Percentiles rank a stretch among this genome's conserved stretches.
Evolutionary conservation across 1,140 invertebrate species (phyloP).

Genomic region (Drosophila hydei): DNA sequence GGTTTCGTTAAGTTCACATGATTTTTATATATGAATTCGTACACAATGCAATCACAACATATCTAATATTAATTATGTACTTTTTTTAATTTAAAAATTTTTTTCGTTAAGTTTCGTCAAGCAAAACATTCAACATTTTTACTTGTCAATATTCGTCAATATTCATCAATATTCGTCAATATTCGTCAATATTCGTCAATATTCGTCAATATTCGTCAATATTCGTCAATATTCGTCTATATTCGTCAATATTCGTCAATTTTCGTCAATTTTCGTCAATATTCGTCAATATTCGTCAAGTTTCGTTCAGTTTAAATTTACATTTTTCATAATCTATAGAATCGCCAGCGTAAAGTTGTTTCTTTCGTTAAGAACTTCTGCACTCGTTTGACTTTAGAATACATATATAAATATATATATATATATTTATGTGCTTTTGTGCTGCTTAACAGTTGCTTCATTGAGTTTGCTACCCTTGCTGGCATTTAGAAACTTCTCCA

Average conservation of each 20-base stretch:
- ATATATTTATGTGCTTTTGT: neutral
- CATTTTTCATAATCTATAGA: neutral
- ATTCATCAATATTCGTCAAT: neutral
- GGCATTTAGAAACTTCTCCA: neutral
- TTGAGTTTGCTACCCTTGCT: neutral
- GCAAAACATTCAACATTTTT: too few species aligned
- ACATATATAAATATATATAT: too few species aligned
- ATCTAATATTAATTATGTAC: too few species aligned
- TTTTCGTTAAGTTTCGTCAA: conserved; percentile 12
- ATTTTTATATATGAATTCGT: too few species aligned
- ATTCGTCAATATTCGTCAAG: conserved; percentile 1
- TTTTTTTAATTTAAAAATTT: too few species aligned
- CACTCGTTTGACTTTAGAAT: neutral
- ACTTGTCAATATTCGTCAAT: conserved; percentile 1
- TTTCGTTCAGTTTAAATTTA: neutral
- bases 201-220: conserved; percentile 1
- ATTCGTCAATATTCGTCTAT: conserved; percentile 5
- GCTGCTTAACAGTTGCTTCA: conserved; percentile 9
- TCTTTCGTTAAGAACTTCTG: neutral
- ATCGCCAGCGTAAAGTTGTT: neutral
- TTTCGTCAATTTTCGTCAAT: conserved; percentile 7
- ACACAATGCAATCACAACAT: too few species aligned
- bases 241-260: neutral
- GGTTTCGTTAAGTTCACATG: neutral
- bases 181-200: conserved; percentile 4